Conservation (phyloP, 1,140 invertebrate species). For the Drosophila albomicans region DNA sequence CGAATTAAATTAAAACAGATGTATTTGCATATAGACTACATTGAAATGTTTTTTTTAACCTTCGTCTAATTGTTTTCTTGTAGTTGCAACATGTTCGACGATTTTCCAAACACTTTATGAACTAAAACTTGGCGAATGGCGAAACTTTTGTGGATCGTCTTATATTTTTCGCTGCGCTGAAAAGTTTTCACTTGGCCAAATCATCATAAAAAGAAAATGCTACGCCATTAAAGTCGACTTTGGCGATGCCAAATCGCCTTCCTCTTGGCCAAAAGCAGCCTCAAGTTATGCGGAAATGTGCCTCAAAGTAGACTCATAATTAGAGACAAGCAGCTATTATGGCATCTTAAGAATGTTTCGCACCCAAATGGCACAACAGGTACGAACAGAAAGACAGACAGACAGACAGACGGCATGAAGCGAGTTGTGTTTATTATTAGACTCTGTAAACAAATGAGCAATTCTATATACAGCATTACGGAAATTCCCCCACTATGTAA, state of each 20-base stretch:
- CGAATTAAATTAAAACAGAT: neutral
- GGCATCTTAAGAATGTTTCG: slow-evolving; percentile 15
- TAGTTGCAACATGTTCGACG: neutral
- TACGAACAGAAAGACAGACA: neutral
- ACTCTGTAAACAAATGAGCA: neutral
- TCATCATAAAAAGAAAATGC: slow-evolving; percentile 3
- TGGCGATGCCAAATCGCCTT: neutral
- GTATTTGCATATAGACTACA: neutral
- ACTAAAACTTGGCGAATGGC: neutral
- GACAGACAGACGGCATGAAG: no score
- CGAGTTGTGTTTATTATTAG: neutral
- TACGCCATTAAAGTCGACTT: slow-evolving; percentile 6
- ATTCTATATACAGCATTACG: neutral
- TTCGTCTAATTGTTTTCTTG: neutral
- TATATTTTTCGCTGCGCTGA: neutral
- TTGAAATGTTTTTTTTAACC: neutral
- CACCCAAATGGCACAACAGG: neutral
- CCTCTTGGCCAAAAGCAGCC: neutral
- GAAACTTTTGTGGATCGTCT: neutral
- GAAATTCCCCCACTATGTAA: neutral
- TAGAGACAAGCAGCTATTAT: slow-evolving; percentile 50
- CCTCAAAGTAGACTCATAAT: slow-evolving; percentile 46
- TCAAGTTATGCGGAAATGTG: slow-evolving; percentile 45
- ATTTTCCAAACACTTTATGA: neutral
- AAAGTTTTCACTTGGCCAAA: neutral